Percentiles rank a stretch among this genome's conserved stretches.
phyloP scores from a whole-genome alignment of 1,140 invertebrate species.

The Frieseomelitta varia region DNA sequence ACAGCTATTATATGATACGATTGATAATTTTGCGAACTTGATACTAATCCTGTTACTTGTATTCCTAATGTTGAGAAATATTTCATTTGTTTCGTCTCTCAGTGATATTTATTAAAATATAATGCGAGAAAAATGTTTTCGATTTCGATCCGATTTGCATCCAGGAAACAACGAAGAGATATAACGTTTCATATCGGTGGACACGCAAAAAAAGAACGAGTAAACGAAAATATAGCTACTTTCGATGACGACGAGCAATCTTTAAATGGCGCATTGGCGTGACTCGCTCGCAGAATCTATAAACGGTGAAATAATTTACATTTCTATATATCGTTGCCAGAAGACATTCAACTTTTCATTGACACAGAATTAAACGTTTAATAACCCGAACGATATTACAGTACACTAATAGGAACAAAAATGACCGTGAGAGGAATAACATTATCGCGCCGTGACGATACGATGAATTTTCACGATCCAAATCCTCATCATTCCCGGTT shows the following conservation, averaged over 20 bases:
- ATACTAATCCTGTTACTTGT: neutral
- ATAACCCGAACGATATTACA: neutral
- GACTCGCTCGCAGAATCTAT: neutral
- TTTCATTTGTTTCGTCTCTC: neutral
- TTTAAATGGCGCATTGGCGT: conserved; percentile 7
- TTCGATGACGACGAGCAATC: neutral
- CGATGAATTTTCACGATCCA: neutral
- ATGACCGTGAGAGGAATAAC: neutral
- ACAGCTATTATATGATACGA: neutral
- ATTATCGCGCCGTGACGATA: neutral
- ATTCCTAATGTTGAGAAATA: neutral
- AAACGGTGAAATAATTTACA: neutral
- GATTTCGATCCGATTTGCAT: neutral
- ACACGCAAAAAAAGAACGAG: neutral
- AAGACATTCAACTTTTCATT: neutral
- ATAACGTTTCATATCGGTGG: neutral
- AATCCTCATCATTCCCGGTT: neutral
- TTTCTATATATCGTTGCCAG: neutral
- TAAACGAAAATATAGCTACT: neutral
- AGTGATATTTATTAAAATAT: neutral
- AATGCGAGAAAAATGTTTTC: neutral
- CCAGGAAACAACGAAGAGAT: neutral
- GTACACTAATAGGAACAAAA: neutral
- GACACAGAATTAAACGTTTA: neutral
- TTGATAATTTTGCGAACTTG: neutral